Conservation (phyloP, 2,888 invertebrate genomes). For the Drosophila parthenogenetica region DNA sequence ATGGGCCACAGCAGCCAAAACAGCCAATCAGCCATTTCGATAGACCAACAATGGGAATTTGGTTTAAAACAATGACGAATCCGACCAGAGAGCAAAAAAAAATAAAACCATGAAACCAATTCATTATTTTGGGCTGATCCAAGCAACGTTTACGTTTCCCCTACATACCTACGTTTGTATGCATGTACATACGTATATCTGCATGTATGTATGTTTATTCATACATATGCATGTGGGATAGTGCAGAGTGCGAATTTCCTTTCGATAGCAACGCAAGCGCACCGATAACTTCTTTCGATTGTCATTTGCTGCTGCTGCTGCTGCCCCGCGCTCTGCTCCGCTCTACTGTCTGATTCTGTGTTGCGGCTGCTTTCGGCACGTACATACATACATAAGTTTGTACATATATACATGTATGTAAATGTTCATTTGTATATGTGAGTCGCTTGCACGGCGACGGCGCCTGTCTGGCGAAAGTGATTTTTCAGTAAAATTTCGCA, state of each 20-base stretch:
- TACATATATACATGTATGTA: constrained; percentile 4
- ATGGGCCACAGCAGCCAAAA: constrained; percentile 20
- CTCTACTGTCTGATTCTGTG: constrained; percentile 56
- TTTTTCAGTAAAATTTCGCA: constrained; percentile 69
- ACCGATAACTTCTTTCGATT: constrained; percentile 61
- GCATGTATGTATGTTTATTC: constrained; percentile 16
- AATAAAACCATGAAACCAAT: constrained; percentile 1
- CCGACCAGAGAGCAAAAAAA: not conserved
- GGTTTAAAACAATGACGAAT: constrained; percentile 18
- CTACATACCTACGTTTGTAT: constrained; percentile 8
- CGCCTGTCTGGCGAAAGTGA: constrained; percentile 74
- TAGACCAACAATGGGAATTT: constrained; percentile 22
- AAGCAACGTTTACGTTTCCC: constrained; percentile 21
- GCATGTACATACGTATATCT: constrained; percentile 9
- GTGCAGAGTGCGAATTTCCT: constrained; percentile 57
- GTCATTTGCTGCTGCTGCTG: constrained; percentile 28
- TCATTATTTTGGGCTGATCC: constrained; percentile 16
- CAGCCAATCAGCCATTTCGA: constrained; percentile 17
- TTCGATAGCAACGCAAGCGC: constrained; percentile 58
- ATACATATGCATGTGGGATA: constrained; percentile 18
- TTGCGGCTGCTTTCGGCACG: constrained; percentile 57
- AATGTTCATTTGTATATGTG: constrained; percentile 22
- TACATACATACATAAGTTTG: constrained; percentile 28
- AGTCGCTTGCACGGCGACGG: constrained; percentile 60
- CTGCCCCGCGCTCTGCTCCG: constrained; percentile 4